phyloP scores from a whole-genome alignment of 2,888 invertebrate species.

The Helobdella robusta region DNA sequence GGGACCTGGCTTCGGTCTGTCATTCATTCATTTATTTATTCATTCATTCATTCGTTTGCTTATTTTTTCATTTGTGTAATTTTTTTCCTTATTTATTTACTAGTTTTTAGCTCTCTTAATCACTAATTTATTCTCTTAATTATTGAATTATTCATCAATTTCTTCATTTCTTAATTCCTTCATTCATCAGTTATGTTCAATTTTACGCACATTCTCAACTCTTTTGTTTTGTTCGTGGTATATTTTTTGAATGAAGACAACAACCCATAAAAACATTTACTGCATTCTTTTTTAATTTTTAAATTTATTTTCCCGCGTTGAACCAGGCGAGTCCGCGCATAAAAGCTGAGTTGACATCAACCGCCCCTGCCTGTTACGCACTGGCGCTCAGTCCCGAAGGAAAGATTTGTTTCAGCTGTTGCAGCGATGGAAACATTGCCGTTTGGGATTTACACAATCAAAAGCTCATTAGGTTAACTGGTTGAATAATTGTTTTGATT shows the following conservation, averaged over 20 bases:
- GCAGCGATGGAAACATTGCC: conserved; percentile 90
- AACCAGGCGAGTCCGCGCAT: conserved; percentile 71
- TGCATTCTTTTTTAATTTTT: not conserved
- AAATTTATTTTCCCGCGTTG: not conserved
- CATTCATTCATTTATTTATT: not conserved
- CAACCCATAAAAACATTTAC: not conserved
- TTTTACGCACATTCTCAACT: not conserved
- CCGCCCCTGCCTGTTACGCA: conserved; percentile 93
- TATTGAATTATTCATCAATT: too few relatives aligned
- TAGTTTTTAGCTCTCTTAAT: too few relatives aligned
- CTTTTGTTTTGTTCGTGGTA: not conserved
- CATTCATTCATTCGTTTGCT: not conserved
- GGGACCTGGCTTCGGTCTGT: conserved; percentile 73
- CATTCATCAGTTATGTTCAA: too few relatives aligned
- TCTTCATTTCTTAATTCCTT: too few relatives aligned
- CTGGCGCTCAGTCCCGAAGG: conserved; percentile 88
- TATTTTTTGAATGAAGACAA: too few relatives aligned
- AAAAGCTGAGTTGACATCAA: conserved; percentile 83
- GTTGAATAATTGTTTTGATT: not conserved
- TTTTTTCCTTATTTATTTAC: conserved; percentile 8
- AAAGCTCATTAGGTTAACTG: conserved; percentile 66
- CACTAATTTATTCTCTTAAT: too few relatives aligned
- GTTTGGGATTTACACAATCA: conserved; percentile 93
- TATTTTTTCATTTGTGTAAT: not conserved
- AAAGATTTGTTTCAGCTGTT: conserved; percentile 93